phyloP scores from a whole-genome alignment of 2,113 vertebrate species.

The Aptenodytes forsteri region DNA sequence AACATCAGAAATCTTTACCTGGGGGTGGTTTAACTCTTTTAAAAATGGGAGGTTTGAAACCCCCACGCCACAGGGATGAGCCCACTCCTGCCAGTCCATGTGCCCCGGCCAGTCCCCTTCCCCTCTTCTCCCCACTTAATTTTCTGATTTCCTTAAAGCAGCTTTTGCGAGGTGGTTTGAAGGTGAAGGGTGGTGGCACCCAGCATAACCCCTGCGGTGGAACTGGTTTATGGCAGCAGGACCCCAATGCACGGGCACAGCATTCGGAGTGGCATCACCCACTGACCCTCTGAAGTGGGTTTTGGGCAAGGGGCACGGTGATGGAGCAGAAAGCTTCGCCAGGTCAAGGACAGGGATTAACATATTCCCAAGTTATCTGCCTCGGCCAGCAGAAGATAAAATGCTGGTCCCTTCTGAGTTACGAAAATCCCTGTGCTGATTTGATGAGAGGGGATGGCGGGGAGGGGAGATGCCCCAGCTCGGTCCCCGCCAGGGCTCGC shows the following conservation, averaged over 20 bases:
- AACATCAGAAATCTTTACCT: not conserved
- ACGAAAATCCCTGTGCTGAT: constrained; percentile 38
- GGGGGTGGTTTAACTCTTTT: not conserved
- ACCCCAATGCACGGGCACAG: rapidly evolving
- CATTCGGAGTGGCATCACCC: not conserved
- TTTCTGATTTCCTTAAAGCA: not conserved
- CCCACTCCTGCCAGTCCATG: rapidly evolving
- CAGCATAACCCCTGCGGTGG: rapidly evolving
- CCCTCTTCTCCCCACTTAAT: not conserved
- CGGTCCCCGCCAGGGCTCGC: constrained; percentile 4
- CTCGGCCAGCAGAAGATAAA: not conserved
- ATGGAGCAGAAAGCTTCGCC: not conserved
- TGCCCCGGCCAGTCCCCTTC: not conserved
- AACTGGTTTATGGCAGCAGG: rapidly evolving
- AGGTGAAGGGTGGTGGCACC: not conserved
- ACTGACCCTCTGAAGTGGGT: rapidly evolving
- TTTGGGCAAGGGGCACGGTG: rapidly evolving
- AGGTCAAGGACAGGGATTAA: not conserved
- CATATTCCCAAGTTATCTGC: not conserved
- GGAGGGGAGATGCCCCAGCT: constrained; percentile 58
- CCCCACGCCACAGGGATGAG: rapidly evolving
- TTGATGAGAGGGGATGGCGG: constrained; percentile 13
- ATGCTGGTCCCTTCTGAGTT: constrained; percentile 20
- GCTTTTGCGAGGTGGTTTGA: too few relatives aligned
- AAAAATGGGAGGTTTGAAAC: not conserved